phyloP scores from a whole-genome alignment of 2,797 vertebrate species.

The Jordanella pulchra region DNA sequence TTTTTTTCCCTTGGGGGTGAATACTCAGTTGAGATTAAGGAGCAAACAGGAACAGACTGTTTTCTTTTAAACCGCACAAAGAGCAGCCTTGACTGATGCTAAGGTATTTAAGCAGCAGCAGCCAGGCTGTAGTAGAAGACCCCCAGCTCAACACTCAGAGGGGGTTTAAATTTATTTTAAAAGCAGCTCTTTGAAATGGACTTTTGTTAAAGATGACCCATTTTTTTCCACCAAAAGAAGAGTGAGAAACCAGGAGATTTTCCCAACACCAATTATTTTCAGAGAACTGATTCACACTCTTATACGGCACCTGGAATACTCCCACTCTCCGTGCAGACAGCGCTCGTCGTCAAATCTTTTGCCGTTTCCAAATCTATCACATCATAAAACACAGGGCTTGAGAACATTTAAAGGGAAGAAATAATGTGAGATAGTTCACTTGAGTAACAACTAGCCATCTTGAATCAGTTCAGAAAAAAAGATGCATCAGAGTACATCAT shows the following conservation, averaged over 20 bases:
- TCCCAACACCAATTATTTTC: conserved; percentile 32
- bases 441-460: background rate
- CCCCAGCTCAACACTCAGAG: background rate
- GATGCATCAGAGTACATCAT: background rate
- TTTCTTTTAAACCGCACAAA: conserved; percentile 7
- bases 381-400: conserved; percentile 29
- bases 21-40: conserved; percentile 2
- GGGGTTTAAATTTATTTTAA: background rate
- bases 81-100: conserved; percentile 2
- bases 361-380: conserved; percentile 36
- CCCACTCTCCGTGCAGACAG: conserved; percentile 7
- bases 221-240: conserved; percentile 12
- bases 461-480: background rate
- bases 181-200: background rate
- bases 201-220: background rate
- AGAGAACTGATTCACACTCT: background rate
- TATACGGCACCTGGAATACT: conserved; percentile 59
- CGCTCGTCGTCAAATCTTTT: conserved; percentile 1
- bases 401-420: background rate
- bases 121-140: background rate
- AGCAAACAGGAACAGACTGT: background rate
- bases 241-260: conserved; percentile 6
- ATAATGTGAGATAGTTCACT: background rate
- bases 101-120: conserved; percentile 4
- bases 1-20: background rate